Percentiles rank a stretch among this genome's conserved stretches.
These are phyloP conservation scores for Ammodytes dubius DNA, from an alignment of 2,113 vertebrate species.

Conservation along the genomic window DNA sequence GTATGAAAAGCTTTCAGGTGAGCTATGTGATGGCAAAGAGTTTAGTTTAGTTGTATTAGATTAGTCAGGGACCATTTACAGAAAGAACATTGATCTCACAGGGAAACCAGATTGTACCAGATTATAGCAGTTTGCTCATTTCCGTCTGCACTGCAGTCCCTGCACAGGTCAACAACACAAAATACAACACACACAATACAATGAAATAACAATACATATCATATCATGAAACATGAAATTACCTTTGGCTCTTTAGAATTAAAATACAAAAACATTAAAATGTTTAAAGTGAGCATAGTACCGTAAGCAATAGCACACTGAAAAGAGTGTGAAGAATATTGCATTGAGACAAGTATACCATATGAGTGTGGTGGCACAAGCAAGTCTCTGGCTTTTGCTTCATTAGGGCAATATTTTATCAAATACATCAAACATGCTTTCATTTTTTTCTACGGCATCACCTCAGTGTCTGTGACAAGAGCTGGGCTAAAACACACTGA, in stretches of 20 bases:
- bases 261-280: no score
- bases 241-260: no score
- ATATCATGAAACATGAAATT: no score
- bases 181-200: no score
- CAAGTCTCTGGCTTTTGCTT: not conserved
- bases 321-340: not conserved
- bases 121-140: no score
- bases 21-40: not conserved
- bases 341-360: not conserved
- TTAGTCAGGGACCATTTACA: no score
- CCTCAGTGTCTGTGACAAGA: constrained; percentile 5
- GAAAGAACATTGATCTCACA: no score
- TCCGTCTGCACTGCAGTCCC: no score
- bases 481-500: not conserved
- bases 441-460: not conserved
- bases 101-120: no score
- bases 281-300: not conserved
- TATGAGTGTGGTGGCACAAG: not conserved
- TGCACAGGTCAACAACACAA: no score
- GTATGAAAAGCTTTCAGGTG: constrained; percentile 17
- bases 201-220: no score
- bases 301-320: not conserved
- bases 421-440: not conserved
- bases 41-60: no score
- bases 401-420: constrained; percentile 1